Percentiles rank a stretch among this genome's conserved stretches.
phyloP scores from a whole-genome alignment of 2,797 vertebrate species.

The Esox lucius region DNA sequence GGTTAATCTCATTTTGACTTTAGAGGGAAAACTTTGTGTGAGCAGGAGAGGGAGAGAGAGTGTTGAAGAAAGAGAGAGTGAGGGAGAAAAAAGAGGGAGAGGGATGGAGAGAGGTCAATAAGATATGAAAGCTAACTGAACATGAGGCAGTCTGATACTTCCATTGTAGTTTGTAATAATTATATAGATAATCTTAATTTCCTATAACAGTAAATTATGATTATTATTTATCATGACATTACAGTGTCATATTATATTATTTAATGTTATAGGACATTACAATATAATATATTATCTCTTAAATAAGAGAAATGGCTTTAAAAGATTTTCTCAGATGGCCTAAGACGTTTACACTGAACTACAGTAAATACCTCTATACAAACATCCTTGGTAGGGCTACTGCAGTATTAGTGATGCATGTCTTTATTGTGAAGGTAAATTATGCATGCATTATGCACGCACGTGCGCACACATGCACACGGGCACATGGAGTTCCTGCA shows the following conservation, averaged over 20 bases:
- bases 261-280: no score
- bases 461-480: neutral
- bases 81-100: neutral
- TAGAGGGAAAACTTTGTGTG: constrained; percentile 1
- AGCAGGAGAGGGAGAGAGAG: neutral
- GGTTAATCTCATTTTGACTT: constrained; percentile 27
- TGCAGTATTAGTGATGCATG: neutral
- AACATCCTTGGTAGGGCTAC: neutral
- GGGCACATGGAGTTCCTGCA: neutral
- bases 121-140: constrained; percentile 14
- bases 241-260: no score
- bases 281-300: no score
- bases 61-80: neutral
- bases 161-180: no score
- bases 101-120: constrained; percentile 8
- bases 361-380: no score
- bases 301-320: no score
- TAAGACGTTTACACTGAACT: no score
- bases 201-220: no score
- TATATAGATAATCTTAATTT: no score
- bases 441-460: neutral
- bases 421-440: neutral
- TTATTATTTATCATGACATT: no score
- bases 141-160: no score
- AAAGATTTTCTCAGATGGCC: no score